Conservation (phyloP, 2,113 vertebrate species). For the Chitala chitala region DNA sequence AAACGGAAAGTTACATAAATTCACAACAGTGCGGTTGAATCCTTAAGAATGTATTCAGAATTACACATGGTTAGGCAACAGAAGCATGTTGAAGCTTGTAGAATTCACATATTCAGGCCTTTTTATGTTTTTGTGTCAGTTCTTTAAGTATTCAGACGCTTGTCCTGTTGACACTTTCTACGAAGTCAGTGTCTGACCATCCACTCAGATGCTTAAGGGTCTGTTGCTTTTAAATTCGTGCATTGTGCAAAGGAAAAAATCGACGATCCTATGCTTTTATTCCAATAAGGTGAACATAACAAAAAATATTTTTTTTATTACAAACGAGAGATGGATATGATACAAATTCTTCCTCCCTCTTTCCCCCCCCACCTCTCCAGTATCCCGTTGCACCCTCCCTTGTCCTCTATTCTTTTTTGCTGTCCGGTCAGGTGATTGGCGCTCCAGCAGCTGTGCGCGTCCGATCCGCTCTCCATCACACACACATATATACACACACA, state of each 20-base stretch:
- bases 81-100: background rate
- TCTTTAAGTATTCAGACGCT: too few relatives aligned
- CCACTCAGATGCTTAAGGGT: too few relatives aligned
- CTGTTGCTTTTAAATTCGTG: too few relatives aligned
- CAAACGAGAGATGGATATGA: conserved; percentile 26
- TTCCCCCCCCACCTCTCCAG: conserved; percentile 51
- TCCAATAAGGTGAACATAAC: background rate
- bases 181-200: too few relatives aligned
- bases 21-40: background rate
- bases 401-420: conserved; percentile 50
- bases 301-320: background rate
- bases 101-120: background rate
- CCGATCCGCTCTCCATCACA: conserved; percentile 48
- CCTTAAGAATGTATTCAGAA: background rate
- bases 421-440: conserved; percentile 59
- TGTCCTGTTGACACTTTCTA: too few relatives aligned
- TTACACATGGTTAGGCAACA: background rate
- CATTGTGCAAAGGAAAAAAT: too few relatives aligned
- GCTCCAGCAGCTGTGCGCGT: conserved; percentile 56
- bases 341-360: conserved; percentile 52
- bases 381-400: conserved; percentile 48
- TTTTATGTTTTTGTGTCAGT: conserved; percentile 2
- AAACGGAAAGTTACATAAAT: too few relatives aligned
- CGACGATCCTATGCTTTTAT: background rate
- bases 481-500: background rate